These are phyloP conservation scores for Periophthalmus magnuspinnatus DNA, from an alignment of 2,797 vertebrate species.

Conservation along the genomic window DNA sequence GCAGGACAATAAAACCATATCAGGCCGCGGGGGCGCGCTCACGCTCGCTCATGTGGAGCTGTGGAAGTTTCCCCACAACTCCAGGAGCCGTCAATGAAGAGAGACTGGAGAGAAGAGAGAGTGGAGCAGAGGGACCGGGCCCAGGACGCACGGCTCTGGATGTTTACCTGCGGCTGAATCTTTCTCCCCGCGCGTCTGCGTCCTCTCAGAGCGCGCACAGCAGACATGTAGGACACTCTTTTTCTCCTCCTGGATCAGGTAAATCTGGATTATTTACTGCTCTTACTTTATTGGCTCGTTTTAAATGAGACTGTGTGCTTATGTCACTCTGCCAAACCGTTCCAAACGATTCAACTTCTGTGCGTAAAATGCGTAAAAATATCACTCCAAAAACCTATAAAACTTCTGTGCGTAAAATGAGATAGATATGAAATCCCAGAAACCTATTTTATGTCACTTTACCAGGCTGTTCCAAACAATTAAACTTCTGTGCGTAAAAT, in stretches of 20 bases:
- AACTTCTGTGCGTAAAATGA: too few relatives aligned
- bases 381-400: too few relatives aligned
- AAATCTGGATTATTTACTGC: slow-evolving; percentile 20
- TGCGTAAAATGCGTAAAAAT: too few relatives aligned
- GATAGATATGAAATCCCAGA: too few relatives aligned
- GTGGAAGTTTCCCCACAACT: slow-evolving; percentile 64
- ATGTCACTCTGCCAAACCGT: not conserved
- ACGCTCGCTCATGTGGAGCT: slow-evolving; percentile 49
- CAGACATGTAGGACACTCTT: slow-evolving; percentile 2
- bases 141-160: slow-evolving; percentile 14
- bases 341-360: not conserved
- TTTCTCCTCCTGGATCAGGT: slow-evolving; percentile 31
- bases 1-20: slow-evolving; percentile 57
- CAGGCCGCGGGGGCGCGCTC: slow-evolving; percentile 50
- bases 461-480: too few relatives aligned
- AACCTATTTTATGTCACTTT: too few relatives aligned
- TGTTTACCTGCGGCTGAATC: not conserved
- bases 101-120: slow-evolving; percentile 22
- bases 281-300: not conserved
- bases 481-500: too few relatives aligned
- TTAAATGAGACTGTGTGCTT: not conserved
- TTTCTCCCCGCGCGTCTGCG: not conserved
- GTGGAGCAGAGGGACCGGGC: slow-evolving; percentile 22
- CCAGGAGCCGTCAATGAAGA: slow-evolving; percentile 42
- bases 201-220: slow-evolving; percentile 18